Conservation (phyloP, 2,888 invertebrate species). For the Aethes cnicana region DNA sequence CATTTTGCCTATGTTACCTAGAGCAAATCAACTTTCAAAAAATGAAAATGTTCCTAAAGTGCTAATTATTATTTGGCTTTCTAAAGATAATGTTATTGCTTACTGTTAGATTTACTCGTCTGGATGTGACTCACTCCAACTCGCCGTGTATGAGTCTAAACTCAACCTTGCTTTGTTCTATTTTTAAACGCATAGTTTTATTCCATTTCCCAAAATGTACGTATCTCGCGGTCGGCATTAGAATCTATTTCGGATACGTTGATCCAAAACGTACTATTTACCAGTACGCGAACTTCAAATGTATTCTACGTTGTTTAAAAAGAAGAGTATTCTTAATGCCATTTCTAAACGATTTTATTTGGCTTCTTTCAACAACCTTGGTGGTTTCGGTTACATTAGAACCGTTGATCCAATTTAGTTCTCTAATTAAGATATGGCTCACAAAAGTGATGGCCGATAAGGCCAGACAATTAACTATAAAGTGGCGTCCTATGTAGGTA, state of each 20-base stretch:
- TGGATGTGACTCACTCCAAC: constrained; percentile 30
- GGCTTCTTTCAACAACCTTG: constrained; percentile 21
- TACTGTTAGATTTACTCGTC: constrained; percentile 14
- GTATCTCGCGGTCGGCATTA: constrained; percentile 67
- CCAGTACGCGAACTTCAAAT: constrained; percentile 49
- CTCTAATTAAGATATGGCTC: too few species aligned
- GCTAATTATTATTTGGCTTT: too few species aligned
- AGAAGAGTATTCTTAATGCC: too few species aligned
- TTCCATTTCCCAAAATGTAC: constrained; percentile 81
- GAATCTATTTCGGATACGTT: constrained; percentile 68
- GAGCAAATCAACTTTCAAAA: too few species aligned
- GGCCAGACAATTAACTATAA: too few species aligned
- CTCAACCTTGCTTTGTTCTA: constrained; percentile 65
- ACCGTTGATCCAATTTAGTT: constrained; percentile 40
- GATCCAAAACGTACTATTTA: constrained; percentile 62
- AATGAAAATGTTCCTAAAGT: too few species aligned
- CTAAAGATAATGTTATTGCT: constrained; percentile 5
- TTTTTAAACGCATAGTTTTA: constrained; percentile 68
- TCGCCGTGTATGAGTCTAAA: constrained; percentile 60
- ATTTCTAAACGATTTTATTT: constrained; percentile 39
- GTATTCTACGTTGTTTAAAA: constrained; percentile 49
- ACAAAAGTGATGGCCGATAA: too few species aligned
- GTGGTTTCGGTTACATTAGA: constrained; percentile 41
- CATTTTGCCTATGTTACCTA: too few species aligned
- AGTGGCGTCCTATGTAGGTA: too few species aligned